phyloP scores from a whole-genome alignment of 2,797 vertebrate species.

The Gymnopithys bicolor region DNA sequence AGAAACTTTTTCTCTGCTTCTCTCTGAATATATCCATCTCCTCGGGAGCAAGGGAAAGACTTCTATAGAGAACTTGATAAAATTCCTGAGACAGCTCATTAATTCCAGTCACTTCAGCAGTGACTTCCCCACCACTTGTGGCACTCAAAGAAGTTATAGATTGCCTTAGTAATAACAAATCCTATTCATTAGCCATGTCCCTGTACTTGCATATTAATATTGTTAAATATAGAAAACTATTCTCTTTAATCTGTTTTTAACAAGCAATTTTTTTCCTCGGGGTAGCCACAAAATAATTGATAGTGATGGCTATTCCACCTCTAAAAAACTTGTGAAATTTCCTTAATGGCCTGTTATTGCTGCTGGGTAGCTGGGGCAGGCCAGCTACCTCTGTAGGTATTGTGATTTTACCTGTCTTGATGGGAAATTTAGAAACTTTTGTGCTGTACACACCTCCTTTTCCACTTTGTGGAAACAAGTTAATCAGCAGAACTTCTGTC shows the following conservation, averaged over 20 bases:
- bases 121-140: conserved; percentile 6
- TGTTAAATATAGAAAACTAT: conserved; percentile 39
- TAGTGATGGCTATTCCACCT: background rate
- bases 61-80: conserved; percentile 7
- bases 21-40: conserved; percentile 29
- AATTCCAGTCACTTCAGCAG: conserved; percentile 8
- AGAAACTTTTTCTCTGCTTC: conserved; percentile 1
- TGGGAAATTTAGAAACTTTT: background rate
- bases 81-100: conserved; percentile 29
- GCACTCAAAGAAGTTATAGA: background rate
- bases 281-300: background rate
- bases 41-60: background rate
- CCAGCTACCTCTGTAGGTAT: background rate
- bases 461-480: background rate
- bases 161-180: background rate
- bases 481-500: background rate
- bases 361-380: background rate
- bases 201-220: conserved; percentile 22
- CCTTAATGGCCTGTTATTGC: background rate
- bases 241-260: background rate
- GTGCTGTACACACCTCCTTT: background rate
- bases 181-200: background rate
- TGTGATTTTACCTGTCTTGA: background rate
- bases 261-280: background rate
- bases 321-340: background rate